phyloP scores from a whole-genome alignment of 2,113 vertebrate genomes.

The Eretmochelys imbricata region DNA sequence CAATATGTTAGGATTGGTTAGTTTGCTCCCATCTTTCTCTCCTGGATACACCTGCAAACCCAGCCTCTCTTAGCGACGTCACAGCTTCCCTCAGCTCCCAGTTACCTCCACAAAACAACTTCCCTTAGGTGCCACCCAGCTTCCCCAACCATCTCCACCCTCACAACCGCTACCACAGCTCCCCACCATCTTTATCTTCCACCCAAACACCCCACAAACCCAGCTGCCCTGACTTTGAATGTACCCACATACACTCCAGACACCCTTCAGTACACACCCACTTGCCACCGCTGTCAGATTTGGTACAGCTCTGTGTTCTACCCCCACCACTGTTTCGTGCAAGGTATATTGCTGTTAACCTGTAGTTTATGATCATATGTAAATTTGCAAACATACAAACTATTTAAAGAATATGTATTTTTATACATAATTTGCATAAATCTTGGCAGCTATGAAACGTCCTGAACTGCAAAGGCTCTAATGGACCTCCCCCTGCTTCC shows the following conservation, averaged over 20 bases:
- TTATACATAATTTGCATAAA: not conserved
- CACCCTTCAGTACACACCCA: not conserved
- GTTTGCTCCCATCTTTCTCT: not conserved
- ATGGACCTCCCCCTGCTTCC: not conserved
- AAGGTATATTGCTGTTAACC: not conserved
- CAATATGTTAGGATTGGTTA: too few species aligned
- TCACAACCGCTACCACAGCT: not conserved
- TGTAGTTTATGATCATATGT: not conserved
- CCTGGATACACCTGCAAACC: not conserved
- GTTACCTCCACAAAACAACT: not conserved
- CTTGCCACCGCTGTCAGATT: not conserved
- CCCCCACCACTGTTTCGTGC: not conserved
- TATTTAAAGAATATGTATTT: not conserved
- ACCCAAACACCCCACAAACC: not conserved
- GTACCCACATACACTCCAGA: not conserved
- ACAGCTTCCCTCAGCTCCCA: not conserved
- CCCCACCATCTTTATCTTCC: not conserved
- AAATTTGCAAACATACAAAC: not conserved
- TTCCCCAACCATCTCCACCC: not conserved
- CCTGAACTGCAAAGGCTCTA: not conserved
- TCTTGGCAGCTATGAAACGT: not conserved
- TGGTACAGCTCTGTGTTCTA: not conserved
- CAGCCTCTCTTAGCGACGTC: not conserved
- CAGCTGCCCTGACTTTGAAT: not conserved
- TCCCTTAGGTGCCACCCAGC: not conserved